These are phyloP conservation scores for Fragum sueziense DNA, from an alignment of 2,888 invertebrate genomes.

Conservation along the genomic window DNA sequence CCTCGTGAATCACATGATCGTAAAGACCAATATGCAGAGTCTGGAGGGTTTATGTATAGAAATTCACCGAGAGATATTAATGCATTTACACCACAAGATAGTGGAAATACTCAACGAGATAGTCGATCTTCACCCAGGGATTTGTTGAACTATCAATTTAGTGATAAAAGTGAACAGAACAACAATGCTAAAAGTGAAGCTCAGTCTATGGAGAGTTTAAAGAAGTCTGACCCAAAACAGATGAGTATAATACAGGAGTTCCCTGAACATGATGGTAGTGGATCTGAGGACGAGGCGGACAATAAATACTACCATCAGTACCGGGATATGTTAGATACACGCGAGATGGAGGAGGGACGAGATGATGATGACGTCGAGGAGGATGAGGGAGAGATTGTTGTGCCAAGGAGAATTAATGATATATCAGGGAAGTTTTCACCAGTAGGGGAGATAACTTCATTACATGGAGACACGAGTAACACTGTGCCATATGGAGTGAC, in stretches of 20 bases:
- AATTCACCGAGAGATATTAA: constrained; percentile 46
- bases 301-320: constrained; percentile 72
- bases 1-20: constrained; percentile 52
- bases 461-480: constrained; percentile 46
- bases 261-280: constrained; percentile 63
- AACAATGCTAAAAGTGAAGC: neutral
- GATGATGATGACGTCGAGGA: constrained; percentile 61
- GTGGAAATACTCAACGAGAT: constrained; percentile 39
- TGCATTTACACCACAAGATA: constrained; percentile 28
- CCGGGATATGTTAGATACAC: constrained; percentile 65
- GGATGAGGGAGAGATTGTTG: constrained; percentile 66
- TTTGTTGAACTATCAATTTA: constrained; percentile 9
- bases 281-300: constrained; percentile 64
- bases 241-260: constrained; percentile 68
- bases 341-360: constrained; percentile 57
- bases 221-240: constrained; percentile 57
- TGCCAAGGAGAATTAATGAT: constrained; percentile 70
- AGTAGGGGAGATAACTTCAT: constrained; percentile 53
- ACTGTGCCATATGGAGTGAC: constrained; percentile 57
- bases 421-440: constrained; percentile 69
- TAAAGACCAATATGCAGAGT: constrained; percentile 57
- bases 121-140: constrained; percentile 26
- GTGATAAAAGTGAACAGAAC: neutral
- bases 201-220: constrained; percentile 25
- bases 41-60: constrained; percentile 58